A percentile compares a stretch with the other conserved stretches of the same genome.
These are phyloP conservation scores for Lasioglossum marginatum DNA, from an alignment of 2,888 invertebrate genomes.

Conservation along the genomic window DNA sequence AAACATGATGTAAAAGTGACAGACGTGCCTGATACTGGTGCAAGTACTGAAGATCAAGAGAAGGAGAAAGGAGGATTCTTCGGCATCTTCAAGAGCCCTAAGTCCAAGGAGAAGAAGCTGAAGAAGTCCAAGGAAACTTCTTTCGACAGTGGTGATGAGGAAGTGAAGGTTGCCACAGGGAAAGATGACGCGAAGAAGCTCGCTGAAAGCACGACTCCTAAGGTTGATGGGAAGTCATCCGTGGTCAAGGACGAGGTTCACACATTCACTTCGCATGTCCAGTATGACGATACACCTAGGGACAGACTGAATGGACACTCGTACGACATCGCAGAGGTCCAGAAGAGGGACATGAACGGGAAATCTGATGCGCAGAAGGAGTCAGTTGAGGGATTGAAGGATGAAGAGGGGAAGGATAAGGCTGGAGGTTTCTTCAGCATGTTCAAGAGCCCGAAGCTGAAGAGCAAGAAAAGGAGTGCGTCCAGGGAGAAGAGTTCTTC, in stretches of 20 bases:
- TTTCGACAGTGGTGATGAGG: slow-evolving; percentile 73
- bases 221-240: slow-evolving; percentile 21
- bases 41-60: slow-evolving; percentile 51
- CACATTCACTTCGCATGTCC: slow-evolving; percentile 61
- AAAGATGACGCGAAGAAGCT: slow-evolving; percentile 76
- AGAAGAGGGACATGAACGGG: slow-evolving; percentile 52
- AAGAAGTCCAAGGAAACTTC: slow-evolving; percentile 70
- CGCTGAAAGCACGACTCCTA: slow-evolving; percentile 42
- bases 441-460: slow-evolving; percentile 79
- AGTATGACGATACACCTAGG: slow-evolving; percentile 67
- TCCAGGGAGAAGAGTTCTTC: slow-evolving; percentile 77
- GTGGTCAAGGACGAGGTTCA: slow-evolving; percentile 37
- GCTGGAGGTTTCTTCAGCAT: slow-evolving; percentile 78
- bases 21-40: slow-evolving; percentile 56
- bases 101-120: slow-evolving; percentile 70
- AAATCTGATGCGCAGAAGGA: slow-evolving; percentile 49
- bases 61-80: slow-evolving; percentile 77
- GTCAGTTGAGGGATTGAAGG: slow-evolving; percentile 31
- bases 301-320: slow-evolving; percentile 74
- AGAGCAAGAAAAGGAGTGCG: slow-evolving; percentile 74
- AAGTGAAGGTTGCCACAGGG: slow-evolving; percentile 69
- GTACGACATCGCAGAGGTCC: slow-evolving; percentile 67
- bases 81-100: slow-evolving; percentile 80
- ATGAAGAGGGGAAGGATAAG: slow-evolving; percentile 74
- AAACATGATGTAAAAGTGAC: slow-evolving; percentile 50